phyloP scores from a whole-genome alignment of 2,888 invertebrate genomes.

The Subacronicta megacephala region DNA sequence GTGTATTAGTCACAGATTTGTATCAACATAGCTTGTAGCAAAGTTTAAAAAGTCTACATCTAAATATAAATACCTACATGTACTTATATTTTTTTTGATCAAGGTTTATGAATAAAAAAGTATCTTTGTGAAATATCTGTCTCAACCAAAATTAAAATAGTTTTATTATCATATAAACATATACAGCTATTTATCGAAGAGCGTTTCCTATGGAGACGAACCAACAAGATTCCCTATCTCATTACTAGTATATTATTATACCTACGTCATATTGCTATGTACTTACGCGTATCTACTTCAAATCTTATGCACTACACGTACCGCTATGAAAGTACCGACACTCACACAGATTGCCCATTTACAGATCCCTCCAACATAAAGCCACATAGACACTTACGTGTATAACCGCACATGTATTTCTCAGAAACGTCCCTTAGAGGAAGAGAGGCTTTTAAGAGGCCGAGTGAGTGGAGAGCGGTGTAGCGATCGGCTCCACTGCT shows the following conservation, averaged over 20 bases:
- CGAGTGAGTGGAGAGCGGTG: slow-evolving; percentile 87
- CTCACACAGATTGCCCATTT: slow-evolving; percentile 67
- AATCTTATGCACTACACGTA: slow-evolving; percentile 54
- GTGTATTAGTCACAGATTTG: no score
- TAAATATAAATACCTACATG: no score
- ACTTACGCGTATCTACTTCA: slow-evolving; percentile 18
- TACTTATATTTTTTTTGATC: no score
- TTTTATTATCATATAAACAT: no score
- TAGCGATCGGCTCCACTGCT: slow-evolving; percentile 88
- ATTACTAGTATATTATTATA: not conserved
- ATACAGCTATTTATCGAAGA: no score
- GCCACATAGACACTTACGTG: slow-evolving; percentile 77
- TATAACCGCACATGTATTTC: slow-evolving; percentile 76
- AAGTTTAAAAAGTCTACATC: no score
- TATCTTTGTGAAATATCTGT: no score
- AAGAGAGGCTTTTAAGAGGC: slow-evolving; percentile 86
- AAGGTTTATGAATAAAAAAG: no score
- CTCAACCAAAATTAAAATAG: no score
- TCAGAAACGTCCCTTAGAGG: slow-evolving; percentile 77
- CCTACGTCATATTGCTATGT: not conserved
- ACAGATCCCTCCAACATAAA: slow-evolving; percentile 67
- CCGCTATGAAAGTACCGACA: slow-evolving; percentile 57
- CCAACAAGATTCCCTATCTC: not conserved
- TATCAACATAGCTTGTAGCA: no score
- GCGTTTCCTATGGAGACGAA: no score